phyloP scores from a whole-genome alignment of 2,888 invertebrate species.

The Trissonchulus sp. region DNA sequence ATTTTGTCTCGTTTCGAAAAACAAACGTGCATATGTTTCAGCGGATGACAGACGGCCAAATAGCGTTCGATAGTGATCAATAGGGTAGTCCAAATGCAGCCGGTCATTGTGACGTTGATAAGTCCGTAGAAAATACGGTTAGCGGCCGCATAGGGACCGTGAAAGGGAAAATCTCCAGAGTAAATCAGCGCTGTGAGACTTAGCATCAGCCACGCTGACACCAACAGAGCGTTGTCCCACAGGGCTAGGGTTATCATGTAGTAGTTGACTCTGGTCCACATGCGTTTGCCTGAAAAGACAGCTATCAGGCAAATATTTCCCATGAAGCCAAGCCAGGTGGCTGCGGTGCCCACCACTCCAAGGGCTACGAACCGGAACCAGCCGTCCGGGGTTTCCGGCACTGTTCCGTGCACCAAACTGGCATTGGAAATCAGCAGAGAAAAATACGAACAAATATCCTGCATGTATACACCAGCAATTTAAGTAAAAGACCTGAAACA shows the following conservation, averaged over 20 bases:
- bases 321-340: neutral
- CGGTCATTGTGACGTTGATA: conserved; percentile 5
- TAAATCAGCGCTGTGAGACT: neutral
- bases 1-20: conserved; percentile 3
- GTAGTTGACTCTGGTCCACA: conserved; percentile 22
- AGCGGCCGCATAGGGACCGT: neutral
- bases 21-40: neutral
- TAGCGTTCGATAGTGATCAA: conserved; percentile 1
- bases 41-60: conserved; percentile 5
- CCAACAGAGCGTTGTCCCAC: conserved; percentile 22
- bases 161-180: conserved; percentile 20
- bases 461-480: no score
- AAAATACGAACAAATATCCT: no score
- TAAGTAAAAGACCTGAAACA: no score
- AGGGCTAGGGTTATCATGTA: conserved; percentile 20
- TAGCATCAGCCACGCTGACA: conserved; percentile 9
- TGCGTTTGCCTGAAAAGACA: neutral
- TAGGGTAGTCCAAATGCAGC: conserved; percentile 20
- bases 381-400: neutral
- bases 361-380: neutral
- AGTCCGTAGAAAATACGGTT: conserved; percentile 4
- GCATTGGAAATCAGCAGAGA: no score
- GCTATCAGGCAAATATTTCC: neutral
- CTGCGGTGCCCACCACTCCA: neutral
- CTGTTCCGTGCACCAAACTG: no score